Percentiles rank a stretch among this genome's conserved stretches.
phyloP scores from a whole-genome alignment of 2,113 vertebrate genomes.

The Halichoerus grypus region DNA sequence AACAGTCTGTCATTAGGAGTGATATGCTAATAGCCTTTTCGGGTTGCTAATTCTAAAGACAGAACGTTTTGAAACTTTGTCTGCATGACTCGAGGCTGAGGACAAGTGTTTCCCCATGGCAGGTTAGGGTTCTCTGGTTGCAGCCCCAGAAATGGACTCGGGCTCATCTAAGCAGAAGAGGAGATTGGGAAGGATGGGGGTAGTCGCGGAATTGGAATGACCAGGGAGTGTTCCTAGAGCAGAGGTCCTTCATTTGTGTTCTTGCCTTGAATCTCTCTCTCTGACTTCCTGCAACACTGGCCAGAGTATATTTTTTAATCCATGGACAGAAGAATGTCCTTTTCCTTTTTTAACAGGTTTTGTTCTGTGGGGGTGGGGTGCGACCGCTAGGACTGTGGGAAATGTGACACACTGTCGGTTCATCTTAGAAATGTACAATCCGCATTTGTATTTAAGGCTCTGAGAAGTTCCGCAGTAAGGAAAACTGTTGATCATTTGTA shows the following conservation, averaged over 20 bases:
- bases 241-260: background rate
- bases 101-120: background rate
- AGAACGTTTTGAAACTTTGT: background rate
- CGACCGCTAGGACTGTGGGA: background rate
- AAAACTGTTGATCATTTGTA: background rate
- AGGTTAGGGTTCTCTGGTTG: background rate
- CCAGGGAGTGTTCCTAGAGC: background rate
- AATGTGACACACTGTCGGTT: background rate
- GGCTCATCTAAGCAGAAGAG: background rate
- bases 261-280: background rate
- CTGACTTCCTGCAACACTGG: background rate
- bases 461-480: background rate
- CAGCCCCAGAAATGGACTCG: background rate
- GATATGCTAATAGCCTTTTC: background rate
- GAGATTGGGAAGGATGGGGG: background rate
- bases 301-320: background rate
- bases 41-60: background rate
- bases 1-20: background rate
- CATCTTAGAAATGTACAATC: background rate
- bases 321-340: background rate
- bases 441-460: background rate
- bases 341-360: constrained; percentile 41
- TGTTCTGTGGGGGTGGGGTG: background rate
- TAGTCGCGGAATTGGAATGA: background rate
- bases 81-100: background rate